A percentile compares a stretch with the other conserved stretches of the same genome.
phyloP scores from a whole-genome alignment of 2,888 invertebrate genomes.

The Phalangium opilio region DNA sequence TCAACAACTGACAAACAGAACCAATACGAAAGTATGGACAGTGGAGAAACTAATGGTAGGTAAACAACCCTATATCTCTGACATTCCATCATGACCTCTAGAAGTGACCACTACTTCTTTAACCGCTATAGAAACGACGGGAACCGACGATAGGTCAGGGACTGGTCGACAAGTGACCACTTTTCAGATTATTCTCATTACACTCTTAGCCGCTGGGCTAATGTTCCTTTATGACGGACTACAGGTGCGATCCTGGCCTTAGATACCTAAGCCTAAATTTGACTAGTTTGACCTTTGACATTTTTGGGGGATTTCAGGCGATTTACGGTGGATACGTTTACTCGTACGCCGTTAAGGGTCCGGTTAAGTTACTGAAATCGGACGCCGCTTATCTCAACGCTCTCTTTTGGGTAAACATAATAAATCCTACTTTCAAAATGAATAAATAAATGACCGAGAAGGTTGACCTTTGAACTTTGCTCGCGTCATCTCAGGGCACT shows the following conservation, averaged over 20 bases:
- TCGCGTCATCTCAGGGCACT: slow-evolving; percentile 28
- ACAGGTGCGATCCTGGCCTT: slow-evolving; percentile 31
- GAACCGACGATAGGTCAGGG: not conserved
- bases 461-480: too few species aligned
- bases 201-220: slow-evolving; percentile 26
- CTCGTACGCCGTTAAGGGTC: slow-evolving; percentile 33
- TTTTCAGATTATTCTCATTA: slow-evolving; percentile 18
- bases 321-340: slow-evolving; percentile 35
- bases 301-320: slow-evolving; percentile 27
- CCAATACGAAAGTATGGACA: slow-evolving; percentile 14
- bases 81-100: too few species aligned
- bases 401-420: slow-evolving; percentile 34
- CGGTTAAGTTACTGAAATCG: slow-evolving; percentile 26
- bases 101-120: too few species aligned
- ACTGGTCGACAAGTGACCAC: slow-evolving; percentile 11
- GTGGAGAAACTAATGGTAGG: slow-evolving; percentile 1
- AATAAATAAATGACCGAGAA: too few species aligned
- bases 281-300: slow-evolving; percentile 25
- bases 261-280: slow-evolving; percentile 30
- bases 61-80: too few species aligned
- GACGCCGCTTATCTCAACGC: slow-evolving; percentile 36
- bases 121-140: not conserved
- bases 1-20: slow-evolving; percentile 1
- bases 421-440: too few species aligned
- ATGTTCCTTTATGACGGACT: slow-evolving; percentile 36